These are phyloP conservation scores for Clamator glandarius DNA, from an alignment of 2,797 vertebrate species.

Conservation along the genomic window DNA sequence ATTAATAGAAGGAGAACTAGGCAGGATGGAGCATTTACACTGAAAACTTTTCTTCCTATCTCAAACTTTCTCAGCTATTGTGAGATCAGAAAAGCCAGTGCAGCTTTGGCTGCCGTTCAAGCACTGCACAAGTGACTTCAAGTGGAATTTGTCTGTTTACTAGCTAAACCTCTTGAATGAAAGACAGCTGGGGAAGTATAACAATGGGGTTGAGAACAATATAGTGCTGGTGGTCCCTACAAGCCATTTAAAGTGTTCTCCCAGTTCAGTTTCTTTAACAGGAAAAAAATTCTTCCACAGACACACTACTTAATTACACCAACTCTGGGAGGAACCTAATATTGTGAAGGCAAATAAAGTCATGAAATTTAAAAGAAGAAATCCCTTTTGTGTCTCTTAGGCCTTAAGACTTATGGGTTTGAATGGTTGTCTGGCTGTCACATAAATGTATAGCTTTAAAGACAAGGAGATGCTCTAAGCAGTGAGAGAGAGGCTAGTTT, in stretches of 20 bases:
- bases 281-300: background rate
- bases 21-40: background rate
- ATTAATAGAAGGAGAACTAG: background rate
- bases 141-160: constrained; percentile 33
- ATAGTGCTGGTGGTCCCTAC: background rate
- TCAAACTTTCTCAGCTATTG: background rate
- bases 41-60: background rate
- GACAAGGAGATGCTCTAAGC: background rate
- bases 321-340: background rate
- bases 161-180: background rate
- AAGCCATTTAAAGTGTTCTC: background rate
- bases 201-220: background rate
- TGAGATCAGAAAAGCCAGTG: background rate
- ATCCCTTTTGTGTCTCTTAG: background rate
- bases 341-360: background rate
- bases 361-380: background rate
- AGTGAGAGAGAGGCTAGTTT: constrained; percentile 15
- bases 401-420: constrained; percentile 21
- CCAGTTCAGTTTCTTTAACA: background rate
- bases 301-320: constrained; percentile 13
- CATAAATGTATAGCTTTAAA: constrained; percentile 40
- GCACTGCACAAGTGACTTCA: background rate
- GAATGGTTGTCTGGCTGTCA: constrained; percentile 26
- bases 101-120: background rate
- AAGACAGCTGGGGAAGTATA: background rate